phyloP scores from a whole-genome alignment of 2,888 invertebrate species.

The Tromatobia lineatoria region DNA sequence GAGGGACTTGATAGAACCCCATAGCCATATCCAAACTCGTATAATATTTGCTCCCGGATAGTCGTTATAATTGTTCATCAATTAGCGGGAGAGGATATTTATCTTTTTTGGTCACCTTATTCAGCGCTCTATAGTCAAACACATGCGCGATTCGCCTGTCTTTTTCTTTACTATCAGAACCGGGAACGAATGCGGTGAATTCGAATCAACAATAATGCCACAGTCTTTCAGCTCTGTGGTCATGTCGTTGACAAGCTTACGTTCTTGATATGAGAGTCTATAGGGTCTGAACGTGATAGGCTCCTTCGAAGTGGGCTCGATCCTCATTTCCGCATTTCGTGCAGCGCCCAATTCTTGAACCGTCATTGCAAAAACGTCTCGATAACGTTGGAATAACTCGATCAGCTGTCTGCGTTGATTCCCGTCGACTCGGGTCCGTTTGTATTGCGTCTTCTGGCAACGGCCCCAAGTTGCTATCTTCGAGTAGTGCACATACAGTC shows the following conservation, averaged over 20 bases:
- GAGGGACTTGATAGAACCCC: conserved; percentile 24
- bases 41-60: conserved; percentile 21
- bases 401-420: conserved; percentile 49
- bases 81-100: conserved; percentile 36
- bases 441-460: conserved; percentile 23
- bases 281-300: conserved; percentile 67
- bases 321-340: conserved; percentile 47
- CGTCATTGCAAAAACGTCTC: conserved; percentile 43
- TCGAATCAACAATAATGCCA: conserved; percentile 69
- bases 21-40: too few species aligned
- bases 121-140: conserved; percentile 75
- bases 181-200: conserved; percentile 73
- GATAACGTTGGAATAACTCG: conserved; percentile 34
- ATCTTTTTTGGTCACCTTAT: conserved; percentile 62
- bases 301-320: conserved; percentile 48
- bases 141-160: too few species aligned
- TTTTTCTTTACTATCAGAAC: too few species aligned
- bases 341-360: conserved; percentile 23
- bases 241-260: conserved; percentile 57
- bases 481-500: conserved; percentile 5
- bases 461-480: not conserved
- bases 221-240: conserved; percentile 61
- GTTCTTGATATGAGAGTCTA: too few species aligned
- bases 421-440: not conserved
- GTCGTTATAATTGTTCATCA: conserved; percentile 27